Base-by-base conservation (phyloP, 2,888 invertebrate species). In the Leptopilina drosophilae region DNA sequence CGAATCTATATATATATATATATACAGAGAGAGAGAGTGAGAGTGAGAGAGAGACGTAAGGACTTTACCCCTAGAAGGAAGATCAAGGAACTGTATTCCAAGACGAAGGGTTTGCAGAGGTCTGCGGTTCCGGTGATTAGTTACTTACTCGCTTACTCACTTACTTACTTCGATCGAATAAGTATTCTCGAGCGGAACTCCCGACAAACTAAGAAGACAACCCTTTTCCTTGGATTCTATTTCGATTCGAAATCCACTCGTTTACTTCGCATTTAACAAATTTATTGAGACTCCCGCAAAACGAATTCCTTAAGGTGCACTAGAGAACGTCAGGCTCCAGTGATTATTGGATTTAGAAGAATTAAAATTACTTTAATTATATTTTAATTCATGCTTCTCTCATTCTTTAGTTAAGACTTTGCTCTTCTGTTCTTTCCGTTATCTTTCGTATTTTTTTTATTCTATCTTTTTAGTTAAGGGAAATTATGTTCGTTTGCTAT, bases 91-190 rank as follows among this genome's bases (percentile, higher is more conserved):
- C 65, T 76, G 65, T 69, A 78, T 76, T 80, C 77, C 78, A 42
- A 56, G 80, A 77, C 67, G 69, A 77, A 78, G 75, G 77, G 78
- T 62, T 26, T 77, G 76, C 46, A 77, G 81, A 80, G 82, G 81
- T 80, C 82, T 77, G 81, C 66, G 78, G 83, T 81, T 78, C 79
- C 78, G 81, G 85, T 87, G 88, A 89, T 88, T 88, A 87, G 88
- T 88, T 87, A 86, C 87, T 87, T 84, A 86, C 88, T 87, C 84
- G 87, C 83, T 84, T 79, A 80, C 83, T 86, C 84, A 85, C 85
- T 84, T 69, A 69, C 69, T 69, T 73, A 73, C 73, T 73, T 9
- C n/a, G 81, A 83, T 79, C 80, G 77, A 81, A 81, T 81, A 82
- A 85, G 82, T 56, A 65, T 65, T 56, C 73, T 77, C 81, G 81